Percentiles rank a stretch among this genome's conserved stretches.
Conservation (phyloP, 2,797 vertebrate species). For the Cyclopterus lumpus region DNA sequence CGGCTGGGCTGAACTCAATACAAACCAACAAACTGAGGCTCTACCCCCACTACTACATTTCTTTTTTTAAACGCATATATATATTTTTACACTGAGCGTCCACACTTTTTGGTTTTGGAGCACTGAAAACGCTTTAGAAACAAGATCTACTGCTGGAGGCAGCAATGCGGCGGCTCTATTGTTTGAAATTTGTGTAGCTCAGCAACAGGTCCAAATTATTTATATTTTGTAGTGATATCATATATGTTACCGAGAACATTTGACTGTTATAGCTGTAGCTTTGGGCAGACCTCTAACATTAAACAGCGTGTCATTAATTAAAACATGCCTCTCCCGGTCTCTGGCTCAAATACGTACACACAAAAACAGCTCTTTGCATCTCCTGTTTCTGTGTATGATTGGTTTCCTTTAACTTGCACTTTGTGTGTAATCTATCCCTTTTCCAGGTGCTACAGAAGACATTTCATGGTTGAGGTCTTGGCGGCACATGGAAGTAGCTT, state of each 20-base stretch:
- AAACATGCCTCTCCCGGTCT: background rate
- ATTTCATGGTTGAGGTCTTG: background rate
- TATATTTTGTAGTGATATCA: slow-evolving; percentile 43
- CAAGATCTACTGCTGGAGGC: slow-evolving; percentile 1
- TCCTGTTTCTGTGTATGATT: slow-evolving; percentile 1
- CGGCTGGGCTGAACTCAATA: slow-evolving; percentile 26
- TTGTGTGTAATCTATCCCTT: background rate
- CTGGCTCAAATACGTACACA: slow-evolving; percentile 15
- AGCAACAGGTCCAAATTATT: slow-evolving; percentile 43
- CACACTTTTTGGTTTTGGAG: too few species aligned
- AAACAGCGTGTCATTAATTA: slow-evolving; percentile 38
- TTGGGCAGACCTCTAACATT: slow-evolving; percentile 40
- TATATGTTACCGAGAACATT: slow-evolving; percentile 36
- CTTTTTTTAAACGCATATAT: too few species aligned
- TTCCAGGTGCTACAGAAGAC: background rate
- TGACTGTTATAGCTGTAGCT: slow-evolving; percentile 34
- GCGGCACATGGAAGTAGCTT: background rate
- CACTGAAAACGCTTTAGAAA: slow-evolving; percentile 4
- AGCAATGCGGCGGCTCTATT: slow-evolving; percentile 20
- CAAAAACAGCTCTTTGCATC: background rate
- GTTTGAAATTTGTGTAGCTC: slow-evolving; percentile 37
- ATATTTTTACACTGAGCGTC: too few species aligned
- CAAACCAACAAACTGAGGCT: background rate
- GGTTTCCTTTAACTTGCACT: background rate
- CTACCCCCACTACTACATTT: too few species aligned